phyloP scores from a whole-genome alignment of 2,113 vertebrate genomes.

The Mastomys natalensis region DNA sequence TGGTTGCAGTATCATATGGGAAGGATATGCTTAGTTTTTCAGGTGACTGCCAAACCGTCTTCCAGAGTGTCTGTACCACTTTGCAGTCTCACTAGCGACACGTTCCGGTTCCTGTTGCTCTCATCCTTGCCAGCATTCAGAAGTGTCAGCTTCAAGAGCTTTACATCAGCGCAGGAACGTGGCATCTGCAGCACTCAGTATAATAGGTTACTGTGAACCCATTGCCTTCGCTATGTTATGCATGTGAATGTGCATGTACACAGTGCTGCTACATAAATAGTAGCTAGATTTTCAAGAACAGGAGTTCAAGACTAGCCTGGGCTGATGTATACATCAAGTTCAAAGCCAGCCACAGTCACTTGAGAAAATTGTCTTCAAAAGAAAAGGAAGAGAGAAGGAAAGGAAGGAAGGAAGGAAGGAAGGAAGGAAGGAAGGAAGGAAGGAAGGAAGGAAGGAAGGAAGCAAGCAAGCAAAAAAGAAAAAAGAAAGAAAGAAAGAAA shows the following conservation, averaged over 20 bases:
- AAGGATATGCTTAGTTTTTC: slow-evolving; percentile 31
- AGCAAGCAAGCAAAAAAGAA: too few species aligned
- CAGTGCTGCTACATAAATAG: background rate
- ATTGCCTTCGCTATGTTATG: background rate
- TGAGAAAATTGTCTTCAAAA: background rate
- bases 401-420: rapidly evolving
- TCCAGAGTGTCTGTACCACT: slow-evolving; percentile 1
- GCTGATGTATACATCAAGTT: background rate
- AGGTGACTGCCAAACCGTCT: slow-evolving; percentile 16
- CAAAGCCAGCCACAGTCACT: background rate
- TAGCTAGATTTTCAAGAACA: background rate
- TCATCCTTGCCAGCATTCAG: background rate
- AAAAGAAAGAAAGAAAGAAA: too few species aligned
- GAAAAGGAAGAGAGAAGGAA: background rate
- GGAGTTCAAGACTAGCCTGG: background rate
- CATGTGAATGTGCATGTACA: background rate
- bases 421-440: too few species aligned
- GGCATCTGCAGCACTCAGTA: background rate
- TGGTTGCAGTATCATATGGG: background rate
- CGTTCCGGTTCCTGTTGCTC: background rate
- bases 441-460: background rate
- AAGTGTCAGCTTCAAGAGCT: background rate
- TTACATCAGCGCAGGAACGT: background rate
- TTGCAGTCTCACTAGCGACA: background rate
- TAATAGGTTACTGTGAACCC: background rate